Conservation (phyloP, 2,888 invertebrate genomes). For the Tipula helvola region DNA sequence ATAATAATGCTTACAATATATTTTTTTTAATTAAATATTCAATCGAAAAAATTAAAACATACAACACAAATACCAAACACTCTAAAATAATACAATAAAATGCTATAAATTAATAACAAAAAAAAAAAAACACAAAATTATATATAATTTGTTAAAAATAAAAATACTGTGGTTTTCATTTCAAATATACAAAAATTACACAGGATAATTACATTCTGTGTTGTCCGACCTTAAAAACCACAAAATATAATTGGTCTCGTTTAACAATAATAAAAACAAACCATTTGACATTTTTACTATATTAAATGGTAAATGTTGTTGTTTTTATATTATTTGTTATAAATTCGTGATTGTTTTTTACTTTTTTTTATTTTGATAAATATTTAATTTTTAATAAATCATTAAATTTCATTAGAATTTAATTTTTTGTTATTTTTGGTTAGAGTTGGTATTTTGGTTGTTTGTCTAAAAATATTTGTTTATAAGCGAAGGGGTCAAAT, state of each 20-base stretch:
- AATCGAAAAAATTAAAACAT: not conserved
- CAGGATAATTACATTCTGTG: constrained; percentile 7
- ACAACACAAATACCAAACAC: not conserved
- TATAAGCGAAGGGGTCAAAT: not conserved
- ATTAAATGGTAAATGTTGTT: not conserved
- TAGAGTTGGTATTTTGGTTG: not conserved
- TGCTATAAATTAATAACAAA: not conserved
- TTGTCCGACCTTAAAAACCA: constrained; percentile 8
- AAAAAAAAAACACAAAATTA: not conserved
- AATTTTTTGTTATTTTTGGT: not conserved
- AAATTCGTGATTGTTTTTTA: constrained; percentile 7
- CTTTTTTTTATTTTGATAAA: not conserved
- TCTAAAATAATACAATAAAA: not conserved
- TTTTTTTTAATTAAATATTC: not conserved
- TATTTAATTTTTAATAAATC: constrained; percentile 4
- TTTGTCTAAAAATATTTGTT: not conserved
- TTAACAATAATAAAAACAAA: constrained; percentile 6
- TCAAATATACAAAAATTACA: not conserved
- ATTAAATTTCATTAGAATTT: not conserved
- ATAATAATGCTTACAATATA: not conserved
- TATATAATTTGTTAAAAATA: not conserved
- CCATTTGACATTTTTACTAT: constrained; percentile 8
- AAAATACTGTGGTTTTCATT: not conserved
- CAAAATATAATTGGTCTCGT: constrained; percentile 9
- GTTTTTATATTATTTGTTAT: not conserved